Conservation (phyloP, 2,113 vertebrate genomes). For the Trematomus loennbergii region DNA sequence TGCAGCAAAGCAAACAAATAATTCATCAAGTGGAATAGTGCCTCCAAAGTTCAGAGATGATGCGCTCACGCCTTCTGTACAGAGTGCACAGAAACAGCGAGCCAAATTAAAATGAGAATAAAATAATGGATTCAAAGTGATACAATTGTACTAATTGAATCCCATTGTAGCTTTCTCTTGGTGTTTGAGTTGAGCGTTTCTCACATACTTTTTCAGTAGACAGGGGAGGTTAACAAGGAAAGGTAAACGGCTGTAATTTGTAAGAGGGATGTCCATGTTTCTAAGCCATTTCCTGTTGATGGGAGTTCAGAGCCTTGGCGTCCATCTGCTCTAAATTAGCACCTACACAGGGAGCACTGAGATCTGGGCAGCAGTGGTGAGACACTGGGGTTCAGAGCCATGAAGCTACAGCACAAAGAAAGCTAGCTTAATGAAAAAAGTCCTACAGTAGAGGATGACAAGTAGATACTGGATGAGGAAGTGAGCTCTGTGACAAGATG, state of each 20-base stretch:
- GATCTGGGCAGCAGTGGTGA: constrained; percentile 51
- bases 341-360: constrained; percentile 56
- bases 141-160: background rate
- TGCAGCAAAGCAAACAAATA: constrained; percentile 30
- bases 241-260: constrained; percentile 46
- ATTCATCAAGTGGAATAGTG: background rate
- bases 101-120: constrained; percentile 2
- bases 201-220: background rate
- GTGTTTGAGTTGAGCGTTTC: background rate
- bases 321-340: constrained; percentile 75
- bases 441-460: background rate
- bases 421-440: background rate
- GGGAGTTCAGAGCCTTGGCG: constrained; percentile 41
- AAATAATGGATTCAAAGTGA: background rate
- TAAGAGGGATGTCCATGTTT: constrained; percentile 19
- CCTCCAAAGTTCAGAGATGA: constrained; percentile 22
- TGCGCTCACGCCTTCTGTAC: constrained; percentile 10
- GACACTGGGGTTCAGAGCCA: constrained; percentile 17
- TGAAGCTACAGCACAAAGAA: constrained; percentile 16
- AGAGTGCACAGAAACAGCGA: background rate
- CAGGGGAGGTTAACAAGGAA: constrained; percentile 18
- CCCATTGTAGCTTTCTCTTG: background rate
- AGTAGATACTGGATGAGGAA: background rate
- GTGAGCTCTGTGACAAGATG: background rate
- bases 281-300: constrained; percentile 41